Base-by-base conservation (phyloP, 2,888 invertebrate species). In the Ophioninae sp. region DNA sequence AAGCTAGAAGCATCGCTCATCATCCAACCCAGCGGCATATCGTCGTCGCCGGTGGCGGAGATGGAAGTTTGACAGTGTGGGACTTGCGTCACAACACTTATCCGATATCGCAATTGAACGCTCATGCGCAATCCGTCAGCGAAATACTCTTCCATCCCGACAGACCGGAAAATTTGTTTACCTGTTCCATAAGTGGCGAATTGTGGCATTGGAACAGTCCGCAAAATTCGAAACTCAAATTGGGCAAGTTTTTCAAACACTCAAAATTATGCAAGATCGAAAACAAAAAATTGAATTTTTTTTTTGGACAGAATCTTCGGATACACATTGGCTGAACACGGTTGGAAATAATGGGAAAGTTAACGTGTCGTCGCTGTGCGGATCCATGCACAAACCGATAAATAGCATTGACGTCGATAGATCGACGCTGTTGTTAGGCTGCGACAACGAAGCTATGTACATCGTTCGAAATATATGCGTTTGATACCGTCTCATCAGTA, bases 21-120 rank as follows among this genome's bases (percentile, higher is more conserved):
- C 98, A 98, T 93, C 98, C 98, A 0, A 97, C 97, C 13, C 98
- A 98, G 90, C 95, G 96, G 0, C 98, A 98, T 91, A 95, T 98
- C 51, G 94, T 96, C 20, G 94, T 98, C 0, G 97, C 97, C 0
- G 98, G 98, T 44, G 96, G 96, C 82, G 97, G 97, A 89, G 97
- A 97, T 86, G 98, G 98, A 0, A 95, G 97, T 0, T 93, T 98
- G 41, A 97, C 97, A 0, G 95, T 98, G 1, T 98, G 98, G 98
- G 98, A 98, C 93, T 93, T 98, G 85, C 94, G 98, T 37, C 96
- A 97, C 89, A 96, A 97, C 81, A 95, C 95, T 3, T 97, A 95
- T 90, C 98, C 98, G 0, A 95, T 97, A 13, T 97, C 97, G 0
- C 94, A 97, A 85, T 93, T 98, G 1, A 96, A 95, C 79, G 98